Percentiles rank a stretch among this genome's conserved stretches.
Conservation (phyloP, 2,113 vertebrate genomes). For the Sapajus apella region DNA sequence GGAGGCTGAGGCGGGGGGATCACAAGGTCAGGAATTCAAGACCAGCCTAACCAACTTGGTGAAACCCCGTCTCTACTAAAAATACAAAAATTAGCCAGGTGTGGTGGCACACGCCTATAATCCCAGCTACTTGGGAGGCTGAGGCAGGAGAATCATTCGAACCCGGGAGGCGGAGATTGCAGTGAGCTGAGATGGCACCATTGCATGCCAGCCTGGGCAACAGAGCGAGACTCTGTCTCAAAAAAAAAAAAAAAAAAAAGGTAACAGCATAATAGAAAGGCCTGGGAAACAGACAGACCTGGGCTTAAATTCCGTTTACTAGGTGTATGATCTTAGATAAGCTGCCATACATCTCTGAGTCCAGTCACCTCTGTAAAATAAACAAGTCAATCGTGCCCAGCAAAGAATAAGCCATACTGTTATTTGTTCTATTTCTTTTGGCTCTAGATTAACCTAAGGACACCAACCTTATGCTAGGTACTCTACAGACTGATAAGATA, state of each 20-base stretch:
- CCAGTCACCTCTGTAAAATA: conserved; percentile 35
- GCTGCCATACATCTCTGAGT: background rate
- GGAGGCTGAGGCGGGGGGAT: no score
- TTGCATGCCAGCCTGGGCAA: background rate
- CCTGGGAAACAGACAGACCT: background rate
- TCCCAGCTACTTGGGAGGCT: background rate
- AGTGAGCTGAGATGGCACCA: background rate
- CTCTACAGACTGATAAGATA: background rate
- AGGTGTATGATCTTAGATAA: conserved; percentile 16
- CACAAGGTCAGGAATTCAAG: no score
- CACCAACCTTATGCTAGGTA: background rate
- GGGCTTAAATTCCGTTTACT: conserved; percentile 40
- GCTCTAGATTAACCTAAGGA: conserved; percentile 9
- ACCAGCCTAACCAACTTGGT: background rate
- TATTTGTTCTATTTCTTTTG: conserved; percentile 26
- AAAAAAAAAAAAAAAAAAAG: background rate
- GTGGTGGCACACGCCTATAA: background rate
- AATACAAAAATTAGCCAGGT: background rate
- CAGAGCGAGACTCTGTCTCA: background rate
- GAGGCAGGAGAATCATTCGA: background rate
- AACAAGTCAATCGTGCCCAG: background rate
- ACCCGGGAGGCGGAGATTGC: background rate
- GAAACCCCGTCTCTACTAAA: background rate
- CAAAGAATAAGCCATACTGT: conserved; percentile 18
- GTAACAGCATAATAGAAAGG: conserved; percentile 24